Conservation (phyloP, 2,888 invertebrate genomes). For the Pandemis heparana region DNA sequence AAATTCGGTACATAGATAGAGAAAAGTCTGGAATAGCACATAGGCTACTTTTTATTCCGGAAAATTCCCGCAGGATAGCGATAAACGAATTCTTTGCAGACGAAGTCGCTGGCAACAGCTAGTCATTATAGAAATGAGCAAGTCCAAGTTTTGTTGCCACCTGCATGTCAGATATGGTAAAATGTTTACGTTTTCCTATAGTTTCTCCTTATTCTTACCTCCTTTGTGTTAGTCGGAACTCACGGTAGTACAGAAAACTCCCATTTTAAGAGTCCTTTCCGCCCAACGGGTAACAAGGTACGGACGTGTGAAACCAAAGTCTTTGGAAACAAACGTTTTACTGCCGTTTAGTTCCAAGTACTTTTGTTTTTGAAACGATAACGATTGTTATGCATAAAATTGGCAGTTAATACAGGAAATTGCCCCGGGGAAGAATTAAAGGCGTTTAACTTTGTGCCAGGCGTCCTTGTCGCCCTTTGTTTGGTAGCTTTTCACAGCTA, state of each 20-base stretch:
- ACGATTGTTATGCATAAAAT: slow-evolving; percentile 68
- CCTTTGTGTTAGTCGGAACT: slow-evolving; percentile 51
- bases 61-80: no score
- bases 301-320: slow-evolving; percentile 44
- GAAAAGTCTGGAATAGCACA: no score
- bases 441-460: slow-evolving; percentile 67
- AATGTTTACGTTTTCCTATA: slow-evolving; percentile 62
- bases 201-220: slow-evolving; percentile 58
- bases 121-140: slow-evolving; percentile 29
- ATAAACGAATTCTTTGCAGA: no score
- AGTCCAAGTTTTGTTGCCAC: slow-evolving; percentile 48
- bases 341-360: slow-evolving; percentile 45
- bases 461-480: slow-evolving; percentile 71
- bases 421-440: slow-evolving; percentile 69
- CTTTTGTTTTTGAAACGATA: slow-evolving; percentile 56
- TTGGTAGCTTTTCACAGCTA: slow-evolving; percentile 69
- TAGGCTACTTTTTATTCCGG: no score
- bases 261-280: slow-evolving; percentile 58
- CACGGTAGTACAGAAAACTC: slow-evolving; percentile 53
- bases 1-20: no score
- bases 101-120: no score
- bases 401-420: slow-evolving; percentile 70
- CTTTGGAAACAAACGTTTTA: slow-evolving; percentile 47
- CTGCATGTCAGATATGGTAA: slow-evolving; percentile 51
- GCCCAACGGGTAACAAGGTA: slow-evolving; percentile 47